Evolutionary conservation across 2,797 vertebrate species (phyloP).

Genomic region (Lagocephalus sceleratus): DNA sequence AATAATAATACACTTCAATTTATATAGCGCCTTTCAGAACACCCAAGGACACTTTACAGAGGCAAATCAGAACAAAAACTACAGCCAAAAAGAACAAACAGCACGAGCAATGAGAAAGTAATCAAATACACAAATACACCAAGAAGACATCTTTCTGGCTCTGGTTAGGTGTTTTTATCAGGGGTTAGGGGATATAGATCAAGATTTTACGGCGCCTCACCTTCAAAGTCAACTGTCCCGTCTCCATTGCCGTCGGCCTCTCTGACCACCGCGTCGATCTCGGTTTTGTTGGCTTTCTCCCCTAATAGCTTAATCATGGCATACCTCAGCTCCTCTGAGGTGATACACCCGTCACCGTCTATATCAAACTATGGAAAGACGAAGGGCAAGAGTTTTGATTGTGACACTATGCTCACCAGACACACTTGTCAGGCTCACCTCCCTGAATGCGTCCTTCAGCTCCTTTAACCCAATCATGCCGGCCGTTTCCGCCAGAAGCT

Average conservation of each 20-base stretch:
- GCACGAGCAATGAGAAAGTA: too few relatives aligned
- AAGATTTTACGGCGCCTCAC: constrained; percentile 64
- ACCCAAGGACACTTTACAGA: too few relatives aligned
- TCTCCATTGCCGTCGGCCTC: constrained; percentile 92
- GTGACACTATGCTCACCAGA: too few relatives aligned
- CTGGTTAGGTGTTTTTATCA: too few relatives aligned
- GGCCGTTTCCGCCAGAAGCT: constrained; percentile 77
- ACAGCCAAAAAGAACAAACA: too few relatives aligned
- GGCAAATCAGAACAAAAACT: too few relatives aligned
- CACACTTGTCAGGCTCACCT: constrained; percentile 51
- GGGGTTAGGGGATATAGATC: not conserved
- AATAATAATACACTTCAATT: too few relatives aligned
- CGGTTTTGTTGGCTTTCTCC: constrained; percentile 82
- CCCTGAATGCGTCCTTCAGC: constrained; percentile 77
- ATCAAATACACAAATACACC: too few relatives aligned
- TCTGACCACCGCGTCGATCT: constrained; percentile 89
- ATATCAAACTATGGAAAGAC: constrained; percentile 82
- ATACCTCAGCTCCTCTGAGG: constrained; percentile 84
- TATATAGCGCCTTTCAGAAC: too few relatives aligned
- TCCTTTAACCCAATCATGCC: constrained; percentile 81
- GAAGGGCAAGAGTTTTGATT: not conserved
- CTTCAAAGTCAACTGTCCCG: constrained; percentile 94
- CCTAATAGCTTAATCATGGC: constrained; percentile 90
- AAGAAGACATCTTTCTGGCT: too few relatives aligned
- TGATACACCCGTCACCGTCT: constrained; percentile 91